phyloP scores from a whole-genome alignment of 2,113 vertebrate genomes.

The Limanda limanda region DNA sequence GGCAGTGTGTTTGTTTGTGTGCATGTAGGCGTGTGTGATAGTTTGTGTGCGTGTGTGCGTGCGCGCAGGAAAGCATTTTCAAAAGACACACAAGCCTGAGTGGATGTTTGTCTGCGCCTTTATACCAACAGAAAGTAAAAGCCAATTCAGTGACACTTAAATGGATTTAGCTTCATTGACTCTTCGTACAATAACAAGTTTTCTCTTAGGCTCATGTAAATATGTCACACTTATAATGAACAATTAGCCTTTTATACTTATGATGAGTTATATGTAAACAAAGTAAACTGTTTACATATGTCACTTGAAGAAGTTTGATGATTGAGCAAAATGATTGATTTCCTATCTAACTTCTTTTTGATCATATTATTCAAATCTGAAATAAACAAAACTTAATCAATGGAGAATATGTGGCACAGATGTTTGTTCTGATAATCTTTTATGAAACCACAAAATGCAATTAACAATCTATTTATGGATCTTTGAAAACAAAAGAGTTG shows the following conservation, averaged over 20 bases:
- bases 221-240: neutral
- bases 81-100: constrained; percentile 36
- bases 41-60: constrained; percentile 2
- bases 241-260: too few species aligned
- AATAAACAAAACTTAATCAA: too few species aligned
- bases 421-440: neutral
- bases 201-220: neutral
- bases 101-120: constrained; percentile 64
- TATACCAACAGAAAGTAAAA: constrained; percentile 24
- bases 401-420: neutral
- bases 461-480: too few species aligned
- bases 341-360: neutral
- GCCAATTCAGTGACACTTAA: constrained; percentile 1
- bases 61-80: constrained; percentile 37
- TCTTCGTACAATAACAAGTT: neutral
- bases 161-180: constrained; percentile 10
- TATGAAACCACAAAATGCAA: neutral
- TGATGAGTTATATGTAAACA: too few species aligned
- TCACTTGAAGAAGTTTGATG: too few species aligned
- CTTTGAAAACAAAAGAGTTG: too few species aligned
- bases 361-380: neutral
- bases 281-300: too few species aligned
- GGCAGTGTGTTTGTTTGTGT: constrained; percentile 62
- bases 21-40: constrained; percentile 18
- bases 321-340: neutral